Base-by-base conservation (phyloP, 2,797 vertebrate genomes). In the Oryzias dopingdopingensis region DNA sequence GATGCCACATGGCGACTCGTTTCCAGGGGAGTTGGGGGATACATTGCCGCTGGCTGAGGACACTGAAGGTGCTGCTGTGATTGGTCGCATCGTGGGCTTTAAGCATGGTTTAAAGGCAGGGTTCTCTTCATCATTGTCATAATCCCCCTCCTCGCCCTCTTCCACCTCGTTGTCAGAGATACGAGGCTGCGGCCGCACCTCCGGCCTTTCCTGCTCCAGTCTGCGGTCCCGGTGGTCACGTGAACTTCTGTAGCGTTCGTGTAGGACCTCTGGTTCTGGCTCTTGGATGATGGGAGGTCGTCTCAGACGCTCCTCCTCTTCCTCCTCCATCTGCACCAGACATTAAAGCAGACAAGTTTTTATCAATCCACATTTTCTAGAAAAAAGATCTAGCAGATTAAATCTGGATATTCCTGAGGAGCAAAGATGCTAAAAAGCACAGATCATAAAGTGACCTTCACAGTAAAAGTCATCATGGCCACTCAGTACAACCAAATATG, bases 1-100 rank as follows among this genome's bases (percentile, higher is more conserved):
- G 84, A 99, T 99, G 65, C 97, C 97, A 61, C 95, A 96, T 2
- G 97, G 97, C 37, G 97, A 99, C 74, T 98, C 96, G 18, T 98
- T 94, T 41, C 95, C 94, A 1, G 95, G 96, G 1, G 96, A 95
- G 87, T 96, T 93, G 32, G 97, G 97, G 6, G 97, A 95, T 60
- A 90, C 95, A 18, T 95, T 94, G 70, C 94, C 95, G 29, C 97
- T 99, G 78, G 93, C 94, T 13, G 97, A 98, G 5, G 96, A 98
- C 78, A 96, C 95, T 0, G 96, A 99, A 0, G 97, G 96, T 0
- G 96, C 96, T 8, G 96, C 94, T 53, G 92, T 96, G 74, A 99
- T 97, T 40, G 97, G 96, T 74, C 96, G 83, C 89, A 99, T 91
- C 4, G 95, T 98, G 29, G 97, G 96, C 81, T 98, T 99, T 81